Base-by-base conservation (phyloP, 2,113 vertebrate genomes). In the Callithrix jacchus region DNA sequence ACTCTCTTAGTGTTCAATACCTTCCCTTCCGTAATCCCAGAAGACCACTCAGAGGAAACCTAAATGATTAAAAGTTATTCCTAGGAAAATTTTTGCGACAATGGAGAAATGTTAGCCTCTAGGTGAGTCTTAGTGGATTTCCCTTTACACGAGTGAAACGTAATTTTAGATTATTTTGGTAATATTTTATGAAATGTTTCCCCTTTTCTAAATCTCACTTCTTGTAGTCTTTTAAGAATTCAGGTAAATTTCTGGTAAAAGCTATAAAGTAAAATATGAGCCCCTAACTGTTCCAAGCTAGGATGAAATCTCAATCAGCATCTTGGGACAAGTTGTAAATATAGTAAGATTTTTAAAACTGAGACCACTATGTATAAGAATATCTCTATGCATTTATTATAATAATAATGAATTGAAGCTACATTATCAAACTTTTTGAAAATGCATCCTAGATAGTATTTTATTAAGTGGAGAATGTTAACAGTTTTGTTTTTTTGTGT, bases 251-350 rank as follows among this genome's bases (percentile, higher is more conserved):
- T 94, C n/a, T 7, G 18, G 49, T 64, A 80, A 93, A 64, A 71
- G 4, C 4, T 93, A 21, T 68, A n/a, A 85, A 47, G 71, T 47
- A 52, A 91, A 95, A 56, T 47, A n/a, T 49, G 10, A 30, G 12
- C 66, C 32, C 20, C 3, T 89, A 74, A 27, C 45, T 81, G 4
- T 56, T 76, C 27, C 71, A 77, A 74, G 12, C 10, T 56, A 58
- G 52, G 37, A 23, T 88, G 42, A 84, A 94, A 70, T 61, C 32
- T 91, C 52, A 90, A 8, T 54, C 27, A 73, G n/a, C 35, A 84
- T 87, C 68, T 94, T 96, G 18, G 21, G 89, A 73, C 40, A 80
- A 89, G 68, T 88, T 94, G 9, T 87, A 73, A 81, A 21, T 74
- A 56, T 90, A 71, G 81, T 11, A 58, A 20, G 74, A 25, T 54